Evolutionary conservation across 2,113 vertebrate genomes (phyloP).

Genomic region (Crotophaga sulcirostris): DNA sequence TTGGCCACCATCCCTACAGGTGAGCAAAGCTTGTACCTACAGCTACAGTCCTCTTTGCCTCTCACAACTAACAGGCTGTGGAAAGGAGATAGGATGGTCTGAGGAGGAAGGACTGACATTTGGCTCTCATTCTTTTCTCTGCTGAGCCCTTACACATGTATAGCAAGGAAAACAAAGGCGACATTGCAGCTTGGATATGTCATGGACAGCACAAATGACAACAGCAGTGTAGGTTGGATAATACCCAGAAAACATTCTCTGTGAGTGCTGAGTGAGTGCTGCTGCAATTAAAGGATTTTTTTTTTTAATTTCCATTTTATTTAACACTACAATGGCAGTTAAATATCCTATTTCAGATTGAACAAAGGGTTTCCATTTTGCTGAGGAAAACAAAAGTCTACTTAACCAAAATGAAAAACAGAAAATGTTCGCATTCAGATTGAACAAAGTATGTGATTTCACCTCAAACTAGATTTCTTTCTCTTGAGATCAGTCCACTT

Average conservation of each 20-base stretch:
- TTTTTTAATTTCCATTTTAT: background rate
- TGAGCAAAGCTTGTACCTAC: background rate
- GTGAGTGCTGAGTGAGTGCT: background rate
- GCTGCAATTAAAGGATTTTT: background rate
- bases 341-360: background rate
- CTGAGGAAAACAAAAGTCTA: constrained; percentile 6
- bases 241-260: background rate
- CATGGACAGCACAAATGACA: background rate
- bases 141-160: background rate
- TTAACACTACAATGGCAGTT: background rate
- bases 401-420: constrained; percentile 11
- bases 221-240: background rate
- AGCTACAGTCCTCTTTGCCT: background rate
- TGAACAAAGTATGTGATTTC: constrained; percentile 12
- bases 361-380: background rate
- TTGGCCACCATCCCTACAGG: background rate
- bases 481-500: background rate
- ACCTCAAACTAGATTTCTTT: constrained; percentile 24
- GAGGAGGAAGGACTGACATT: background rate
- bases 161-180: background rate
- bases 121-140: background rate
- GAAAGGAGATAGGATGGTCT: background rate
- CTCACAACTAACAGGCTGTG: background rate
- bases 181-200: background rate
- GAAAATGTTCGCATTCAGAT: constrained; percentile 5